A percentile compares a stretch with the other conserved stretches of the same genome.
These are phyloP conservation scores for Eupithecia pulchellata DNA, from an alignment of 2,888 invertebrate species.

Conservation along the genomic window DNA sequence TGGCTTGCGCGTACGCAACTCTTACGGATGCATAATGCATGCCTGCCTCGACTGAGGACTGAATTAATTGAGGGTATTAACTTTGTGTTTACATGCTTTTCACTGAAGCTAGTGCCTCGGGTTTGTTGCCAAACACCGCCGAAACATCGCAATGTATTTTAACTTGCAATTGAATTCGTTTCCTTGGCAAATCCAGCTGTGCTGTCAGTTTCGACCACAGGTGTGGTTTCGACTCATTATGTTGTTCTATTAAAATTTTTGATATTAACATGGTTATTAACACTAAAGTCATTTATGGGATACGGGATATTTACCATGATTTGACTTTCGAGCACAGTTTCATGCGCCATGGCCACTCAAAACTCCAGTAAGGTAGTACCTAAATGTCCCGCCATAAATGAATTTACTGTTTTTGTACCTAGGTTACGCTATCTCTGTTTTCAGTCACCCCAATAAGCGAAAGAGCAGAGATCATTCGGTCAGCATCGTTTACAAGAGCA, in stretches of 20 bases:
- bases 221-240: neutral
- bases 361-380: too few relatives aligned
- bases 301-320: too few relatives aligned
- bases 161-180: neutral
- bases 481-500: slow-evolving; percentile 18
- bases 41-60: slow-evolving; percentile 33
- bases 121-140: neutral
- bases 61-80: slow-evolving; percentile 17
- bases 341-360: too few relatives aligned
- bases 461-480: slow-evolving; percentile 31
- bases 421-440: slow-evolving; percentile 1
- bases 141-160: neutral
- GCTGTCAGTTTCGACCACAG: neutral
- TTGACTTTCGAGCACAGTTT: too few relatives aligned
- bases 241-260: too few relatives aligned
- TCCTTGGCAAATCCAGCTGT: neutral
- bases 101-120: slow-evolving; percentile 5
- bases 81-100: slow-evolving; percentile 20
- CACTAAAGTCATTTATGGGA: too few relatives aligned
- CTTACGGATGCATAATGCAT: slow-evolving; percentile 35
- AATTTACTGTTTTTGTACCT: too few relatives aligned
- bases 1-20: slow-evolving; percentile 24
- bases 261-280: too few relatives aligned
- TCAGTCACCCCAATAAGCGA: slow-evolving; percentile 23
- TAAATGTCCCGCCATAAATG: too few relatives aligned